Base-by-base conservation (phyloP, 1,140 invertebrate species). In the Odontomachus brunneus region DNA sequence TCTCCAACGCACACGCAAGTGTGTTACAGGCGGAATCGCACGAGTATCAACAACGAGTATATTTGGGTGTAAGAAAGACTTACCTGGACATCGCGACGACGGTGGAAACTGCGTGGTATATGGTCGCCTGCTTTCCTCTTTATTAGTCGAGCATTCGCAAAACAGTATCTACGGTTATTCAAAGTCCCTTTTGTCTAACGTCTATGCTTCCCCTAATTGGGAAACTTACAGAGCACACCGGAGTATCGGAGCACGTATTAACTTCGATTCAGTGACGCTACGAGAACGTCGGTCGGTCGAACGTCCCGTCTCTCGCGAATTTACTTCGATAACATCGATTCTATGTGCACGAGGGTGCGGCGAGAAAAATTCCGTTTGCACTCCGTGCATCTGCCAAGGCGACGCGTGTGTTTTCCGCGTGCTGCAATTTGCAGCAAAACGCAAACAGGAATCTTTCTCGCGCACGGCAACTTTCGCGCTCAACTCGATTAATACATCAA, bases 31-130 rank as follows among this genome's bases (percentile, higher is more conserved):
- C 38, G 38, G 38, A 44, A 44, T 44, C 38, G 38, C 38, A 44
- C 38, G 38, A 7, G 38, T 7, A 44, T 44, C 38, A 44, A 7
- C 38, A 44, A 44, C 9, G 38, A 44, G 38, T 7, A 11, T 44
- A 44, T 44, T 44, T 7, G 38, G 3, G 38, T 44, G 38, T 5
- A 44, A 11, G 12, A 22, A 15, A 53, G 33, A 88, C 88, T 97
- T 97, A 98, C 97, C 97, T 98, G 85, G 93, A 94, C 97, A 98
- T 97, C 88, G 97, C 96, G 94, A 98, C 97, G 93, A 98, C 97
- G 92, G 97, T 97, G 84, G 97, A 98, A 91, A 98, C 97, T 92
- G 97, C 97, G 95, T 97, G 97, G 96, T 98, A 98, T 97, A 98
- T 98, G 65, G 75, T 71, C 53, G 93, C 90, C 83, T 93, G 93